Base-by-base conservation (phyloP, 1,140 invertebrate genomes). In the Microplitis demolitor region DNA sequence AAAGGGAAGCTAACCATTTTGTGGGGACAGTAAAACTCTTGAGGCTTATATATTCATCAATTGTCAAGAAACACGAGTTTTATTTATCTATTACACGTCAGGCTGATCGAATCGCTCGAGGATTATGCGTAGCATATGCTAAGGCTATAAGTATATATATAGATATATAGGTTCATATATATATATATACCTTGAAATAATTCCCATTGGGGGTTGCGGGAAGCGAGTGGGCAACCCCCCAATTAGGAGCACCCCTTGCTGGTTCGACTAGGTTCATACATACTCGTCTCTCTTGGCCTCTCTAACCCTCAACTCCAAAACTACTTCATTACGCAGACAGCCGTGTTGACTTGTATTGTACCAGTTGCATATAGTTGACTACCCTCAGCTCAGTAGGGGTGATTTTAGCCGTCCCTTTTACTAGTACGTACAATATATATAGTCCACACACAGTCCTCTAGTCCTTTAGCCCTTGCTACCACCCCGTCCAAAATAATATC, bases 291-390 rank as follows among this genome's bases (percentile, higher is more conserved):
- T 69, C 66, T 64, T 68, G 35, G 35, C 13, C 60, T 69, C 53
- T 64, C 71, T 78, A 78, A 83, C 84, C 84, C 82, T 81, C 75
- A 76, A 78, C 24, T 24, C 24, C 24, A 11, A 83, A 87, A 87
- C 84, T 87, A 87, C 86, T 87, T 87, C 85, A 87, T 87, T 87
- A 87, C 85, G 84, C 85, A 84, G 85, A 87, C 85, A 87, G 81
- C 85, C 86, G 86, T 87, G 84, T 87, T 87, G 86, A 87, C 86
- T 87, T 87, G 85, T 87, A 87, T 87, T 87, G 84, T 87, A 75
- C 80, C 31, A 74, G 45, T 69, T 67, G 13, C 63, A 60, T 31
- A 35, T 4, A 64, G 8, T 39, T 31, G 16, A 50, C 39, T 35
- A 50, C 45, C 56, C n/a, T 45, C 39, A 24, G 34, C 51, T 51